A percentile compares a stretch with the other conserved stretches of the same genome.
Conservation (phyloP, 2,888 invertebrate species). For the Amphimallon solstitiale region DNA sequence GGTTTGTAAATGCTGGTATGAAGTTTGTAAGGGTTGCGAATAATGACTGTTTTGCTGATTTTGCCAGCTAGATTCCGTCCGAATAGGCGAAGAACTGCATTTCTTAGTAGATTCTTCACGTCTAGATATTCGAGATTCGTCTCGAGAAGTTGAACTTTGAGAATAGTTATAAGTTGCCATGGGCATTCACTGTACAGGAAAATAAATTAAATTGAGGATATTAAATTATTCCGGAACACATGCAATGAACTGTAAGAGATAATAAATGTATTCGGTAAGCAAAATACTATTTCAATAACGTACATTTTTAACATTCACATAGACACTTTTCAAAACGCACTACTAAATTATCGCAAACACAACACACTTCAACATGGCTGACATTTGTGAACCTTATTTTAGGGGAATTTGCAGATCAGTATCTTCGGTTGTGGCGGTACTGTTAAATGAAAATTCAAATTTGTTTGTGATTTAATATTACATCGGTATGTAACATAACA, state of each 20-base stretch:
- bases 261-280: not conserved
- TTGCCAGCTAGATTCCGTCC: constrained; percentile 42
- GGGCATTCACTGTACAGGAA: not conserved
- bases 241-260: not conserved
- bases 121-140: constrained; percentile 46
- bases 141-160: constrained; percentile 32
- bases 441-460: constrained; percentile 8
- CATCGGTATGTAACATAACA: not conserved
- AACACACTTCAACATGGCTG: constrained; percentile 17
- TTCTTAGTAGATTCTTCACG: constrained; percentile 40
- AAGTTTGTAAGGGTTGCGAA: constrained; percentile 43
- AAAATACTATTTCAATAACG: not conserved
- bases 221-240: not conserved
- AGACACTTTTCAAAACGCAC: not conserved
- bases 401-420: not conserved
- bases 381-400: constrained; percentile 4
- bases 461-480: not conserved
- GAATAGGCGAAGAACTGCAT: constrained; percentile 31
- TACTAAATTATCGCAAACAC: constrained; percentile 6
- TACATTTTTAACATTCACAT: constrained; percentile 2
- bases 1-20: constrained; percentile 46
- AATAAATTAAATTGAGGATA: not conserved
- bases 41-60: constrained; percentile 40
- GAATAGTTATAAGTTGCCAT: constrained; percentile 23
- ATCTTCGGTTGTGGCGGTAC: not conserved